Evolutionary conservation across 2,113 vertebrate genomes (phyloP).

Genomic region (Athene cunicularia): DNA sequence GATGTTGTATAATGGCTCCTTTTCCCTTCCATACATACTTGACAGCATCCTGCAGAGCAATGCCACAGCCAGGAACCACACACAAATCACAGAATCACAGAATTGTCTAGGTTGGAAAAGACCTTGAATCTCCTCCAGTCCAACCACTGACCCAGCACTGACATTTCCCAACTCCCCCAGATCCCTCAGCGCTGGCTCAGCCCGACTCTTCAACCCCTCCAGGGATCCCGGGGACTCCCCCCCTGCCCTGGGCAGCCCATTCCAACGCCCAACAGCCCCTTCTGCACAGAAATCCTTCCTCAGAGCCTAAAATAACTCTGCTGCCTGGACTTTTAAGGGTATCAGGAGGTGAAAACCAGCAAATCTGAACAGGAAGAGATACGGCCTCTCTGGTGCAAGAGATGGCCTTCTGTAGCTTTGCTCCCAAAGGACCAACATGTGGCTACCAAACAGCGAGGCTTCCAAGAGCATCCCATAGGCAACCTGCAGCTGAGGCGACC

Average conservation of each 20-base stretch:
- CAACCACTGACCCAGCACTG: too few species aligned
- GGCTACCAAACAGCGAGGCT: background rate
- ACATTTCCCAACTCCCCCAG: too few species aligned
- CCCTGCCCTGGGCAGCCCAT: too few species aligned
- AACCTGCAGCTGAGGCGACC: background rate
- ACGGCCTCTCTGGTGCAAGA: background rate
- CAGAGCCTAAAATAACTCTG: background rate
- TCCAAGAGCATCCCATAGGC: background rate
- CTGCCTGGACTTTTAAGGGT: background rate
- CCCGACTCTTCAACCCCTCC: too few species aligned
- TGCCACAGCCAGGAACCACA: accelerated
- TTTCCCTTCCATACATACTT: background rate
- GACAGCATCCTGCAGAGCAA: background rate
- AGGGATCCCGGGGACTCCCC: too few species aligned
- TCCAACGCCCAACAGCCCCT: too few species aligned
- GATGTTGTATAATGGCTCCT: background rate
- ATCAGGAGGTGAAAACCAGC: background rate
- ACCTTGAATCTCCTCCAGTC: too few species aligned
- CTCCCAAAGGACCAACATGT: background rate
- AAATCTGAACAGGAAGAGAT: background rate
- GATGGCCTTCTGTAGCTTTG: background rate
- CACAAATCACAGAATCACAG: too few species aligned
- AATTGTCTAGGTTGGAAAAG: too few species aligned
- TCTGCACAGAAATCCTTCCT: too few species aligned
- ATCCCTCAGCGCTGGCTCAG: too few species aligned